Evolutionary conservation across 2,888 invertebrate species (phyloP), one percentile per base, ranked within the genome.

Genomic region (Blastobasis adustella): DNA sequence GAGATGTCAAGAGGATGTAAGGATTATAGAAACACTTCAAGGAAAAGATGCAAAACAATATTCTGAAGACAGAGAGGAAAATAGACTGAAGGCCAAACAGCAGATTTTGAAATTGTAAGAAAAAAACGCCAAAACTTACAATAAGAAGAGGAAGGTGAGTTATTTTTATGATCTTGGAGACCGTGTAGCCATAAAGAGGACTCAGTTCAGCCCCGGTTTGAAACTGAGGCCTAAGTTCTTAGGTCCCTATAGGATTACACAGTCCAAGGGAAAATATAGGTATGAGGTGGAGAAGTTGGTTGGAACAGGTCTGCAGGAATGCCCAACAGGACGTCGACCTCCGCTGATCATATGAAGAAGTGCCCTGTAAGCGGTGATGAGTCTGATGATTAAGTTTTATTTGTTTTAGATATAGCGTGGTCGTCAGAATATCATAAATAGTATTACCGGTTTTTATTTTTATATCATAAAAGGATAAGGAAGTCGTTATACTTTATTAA

Each of bases 381-480:
- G 47, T 36, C 43, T 46, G 45, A 38, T 45, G 48, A 51, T 51
- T 58, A 54, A 49, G 8, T 46, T 23, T 37, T 53, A 58, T 54
- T 55, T 8, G 40, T 40, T 40, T 6, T 40, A 8, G 6, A 8
- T 9, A 40, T 40, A 8, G 9, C 9, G 40, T 40, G 9, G 7
- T 40, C 4, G 6, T 6, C 9, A 8, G 7, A 40, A 2, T 40
- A 9, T 40, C 40, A 40, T 40, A 9, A 9, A 40, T 40, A 40
- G 9, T 8, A 40, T 40, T 8, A 40, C 7, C 6, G 2, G 40
- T 40, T 40, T 40, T 9, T 40, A 8, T 40, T 40, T 9, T 40
- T 40, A 8, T 9, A 40, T 8, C 7, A 8, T 4, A 9, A 3
- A 8, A 40, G 6, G 6, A 40, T 8, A 40, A 8, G 9, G 40